phyloP scores from a whole-genome alignment of 2,888 invertebrate species.

The Thereva unica region DNA sequence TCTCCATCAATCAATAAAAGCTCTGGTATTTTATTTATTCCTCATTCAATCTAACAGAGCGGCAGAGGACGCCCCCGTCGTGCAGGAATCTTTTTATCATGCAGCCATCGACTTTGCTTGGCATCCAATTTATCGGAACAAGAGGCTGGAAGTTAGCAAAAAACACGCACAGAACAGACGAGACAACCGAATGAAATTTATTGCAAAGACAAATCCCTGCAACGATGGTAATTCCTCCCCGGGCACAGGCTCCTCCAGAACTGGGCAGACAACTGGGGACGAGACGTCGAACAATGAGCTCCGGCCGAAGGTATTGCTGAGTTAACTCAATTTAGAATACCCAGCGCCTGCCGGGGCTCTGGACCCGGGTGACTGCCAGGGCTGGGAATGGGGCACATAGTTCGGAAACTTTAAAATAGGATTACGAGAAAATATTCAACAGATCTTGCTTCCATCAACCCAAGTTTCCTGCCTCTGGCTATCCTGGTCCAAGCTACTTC shows the following conservation, averaged over 20 bases:
- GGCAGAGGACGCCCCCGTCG: not conserved
- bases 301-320: constrained; percentile 32
- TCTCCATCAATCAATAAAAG: no score
- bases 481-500: constrained; percentile 16
- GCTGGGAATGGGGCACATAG: constrained; percentile 12
- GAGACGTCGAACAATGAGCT: constrained; percentile 23
- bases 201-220: constrained; percentile 36
- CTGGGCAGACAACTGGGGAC: constrained; percentile 18
- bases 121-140: constrained; percentile 21
- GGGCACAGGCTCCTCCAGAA: not conserved
- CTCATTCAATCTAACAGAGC: not conserved
- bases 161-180: constrained; percentile 37
- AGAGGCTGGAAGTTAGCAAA: constrained; percentile 16
- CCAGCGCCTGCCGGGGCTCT: constrained; percentile 15
- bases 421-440: constrained; percentile 32
- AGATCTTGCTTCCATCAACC: constrained; percentile 9
- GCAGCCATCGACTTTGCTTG: constrained; percentile 17
- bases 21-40: no score
- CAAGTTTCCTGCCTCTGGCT: not conserved
- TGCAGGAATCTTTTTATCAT: constrained; percentile 19
- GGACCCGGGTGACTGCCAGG: no score
- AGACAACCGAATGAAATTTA: constrained; percentile 40
- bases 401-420: constrained; percentile 35
- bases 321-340: constrained; percentile 31
- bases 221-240: constrained; percentile 32